Conservation (phyloP, 2,888 invertebrate species). For the Psylliodes chrysocephalus region DNA sequence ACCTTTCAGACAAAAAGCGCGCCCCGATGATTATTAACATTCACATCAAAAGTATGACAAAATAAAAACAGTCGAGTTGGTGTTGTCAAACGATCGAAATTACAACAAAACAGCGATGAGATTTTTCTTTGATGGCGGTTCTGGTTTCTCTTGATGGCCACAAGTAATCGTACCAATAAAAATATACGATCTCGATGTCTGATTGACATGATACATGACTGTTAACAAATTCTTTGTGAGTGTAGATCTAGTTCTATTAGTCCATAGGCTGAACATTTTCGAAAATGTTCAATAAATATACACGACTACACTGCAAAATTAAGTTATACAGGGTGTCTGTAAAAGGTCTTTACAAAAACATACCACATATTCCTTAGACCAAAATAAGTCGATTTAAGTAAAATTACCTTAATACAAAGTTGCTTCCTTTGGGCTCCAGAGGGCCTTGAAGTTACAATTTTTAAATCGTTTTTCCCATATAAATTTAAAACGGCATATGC, state of each 20-base stretch:
- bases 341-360: too few relatives aligned
- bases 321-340: too few relatives aligned
- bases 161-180: constrained; percentile 43
- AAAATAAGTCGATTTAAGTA: too few relatives aligned
- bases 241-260: constrained; percentile 58
- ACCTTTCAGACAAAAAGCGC: constrained; percentile 44
- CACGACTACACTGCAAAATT: too few relatives aligned
- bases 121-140: constrained; percentile 35
- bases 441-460: too few relatives aligned
- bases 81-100: constrained; percentile 39
- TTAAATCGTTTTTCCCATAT: too few relatives aligned
- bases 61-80: constrained; percentile 39
- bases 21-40: constrained; percentile 48
- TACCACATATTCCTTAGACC: too few relatives aligned
- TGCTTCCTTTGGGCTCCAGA: too few relatives aligned
- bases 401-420: too few relatives aligned
- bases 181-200: constrained; percentile 50
- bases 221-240: constrained; percentile 56
- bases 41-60: constrained; percentile 50
- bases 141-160: constrained; percentile 39
- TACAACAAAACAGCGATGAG: constrained; percentile 35
- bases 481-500: too few relatives aligned
- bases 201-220: constrained; percentile 58
- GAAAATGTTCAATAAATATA: too few relatives aligned
- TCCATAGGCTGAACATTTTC: constrained; percentile 32